Percentiles rank a stretch among this genome's conserved stretches.
These are phyloP conservation scores for Drosophila cardini DNA, from an alignment of 1,140 invertebrate genomes.

Conservation along the genomic window DNA sequence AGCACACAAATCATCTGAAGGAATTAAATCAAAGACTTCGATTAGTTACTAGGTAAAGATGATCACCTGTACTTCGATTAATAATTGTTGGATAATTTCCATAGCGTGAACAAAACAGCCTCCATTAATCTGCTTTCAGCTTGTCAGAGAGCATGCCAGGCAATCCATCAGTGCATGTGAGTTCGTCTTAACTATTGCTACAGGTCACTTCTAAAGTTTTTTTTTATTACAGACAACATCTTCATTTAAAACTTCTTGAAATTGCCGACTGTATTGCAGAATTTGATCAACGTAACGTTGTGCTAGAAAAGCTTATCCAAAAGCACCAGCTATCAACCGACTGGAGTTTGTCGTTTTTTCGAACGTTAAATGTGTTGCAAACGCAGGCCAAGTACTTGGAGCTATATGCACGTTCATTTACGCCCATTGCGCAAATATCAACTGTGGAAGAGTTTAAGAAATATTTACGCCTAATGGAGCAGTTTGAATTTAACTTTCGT, in stretches of 20 bases:
- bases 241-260: constrained; percentile 9
- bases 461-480: constrained; percentile 12
- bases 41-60: constrained; percentile 50
- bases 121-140: constrained; percentile 30
- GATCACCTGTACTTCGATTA: background rate
- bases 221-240: constrained; percentile 25
- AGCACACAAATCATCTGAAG: constrained; percentile 44
- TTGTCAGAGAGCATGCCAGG: constrained; percentile 20
- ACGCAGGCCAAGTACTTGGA: constrained; percentile 49
- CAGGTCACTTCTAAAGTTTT: background rate
- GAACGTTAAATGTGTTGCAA: constrained; percentile 33
- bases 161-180: constrained; percentile 36
- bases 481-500: constrained; percentile 28
- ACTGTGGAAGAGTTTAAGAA: constrained; percentile 32
- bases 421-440: constrained; percentile 20
- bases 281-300: constrained; percentile 15
- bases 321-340: background rate
- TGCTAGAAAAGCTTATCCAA: background rate
- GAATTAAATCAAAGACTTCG: constrained; percentile 52
- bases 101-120: constrained; percentile 45
- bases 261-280: constrained; percentile 6
- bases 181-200: background rate
- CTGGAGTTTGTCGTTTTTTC: constrained; percentile 29
- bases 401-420: constrained; percentile 15
- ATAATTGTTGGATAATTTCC: constrained; percentile 2